Evolutionary conservation across 2,797 vertebrate genomes (phyloP).

Genomic region (Typhlichthys subterraneus): DNA sequence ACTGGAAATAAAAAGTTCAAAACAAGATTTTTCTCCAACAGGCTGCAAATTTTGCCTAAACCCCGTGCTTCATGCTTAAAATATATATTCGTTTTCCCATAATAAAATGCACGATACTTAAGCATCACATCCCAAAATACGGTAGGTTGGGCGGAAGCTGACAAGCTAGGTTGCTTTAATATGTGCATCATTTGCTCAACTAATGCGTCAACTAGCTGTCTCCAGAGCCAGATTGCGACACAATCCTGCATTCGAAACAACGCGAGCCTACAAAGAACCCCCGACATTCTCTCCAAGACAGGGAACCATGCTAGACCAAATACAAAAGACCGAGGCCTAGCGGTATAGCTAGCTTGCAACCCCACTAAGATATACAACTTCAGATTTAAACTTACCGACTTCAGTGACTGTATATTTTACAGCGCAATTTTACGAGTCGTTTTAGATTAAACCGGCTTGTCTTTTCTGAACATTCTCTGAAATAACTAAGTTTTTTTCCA

Average conservation of each 20-base stretch:
- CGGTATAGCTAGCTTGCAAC: constrained; percentile 27
- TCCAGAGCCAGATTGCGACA: not conserved
- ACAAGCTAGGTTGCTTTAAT: constrained; percentile 19
- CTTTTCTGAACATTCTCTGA: constrained; percentile 13
- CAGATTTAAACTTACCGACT: constrained; percentile 45
- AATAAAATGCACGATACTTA: too few relatives aligned
- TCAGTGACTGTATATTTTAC: not conserved
- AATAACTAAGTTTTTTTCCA: constrained; percentile 28
- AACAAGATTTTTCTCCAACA: too few relatives aligned
- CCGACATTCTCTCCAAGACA: constrained; percentile 46
- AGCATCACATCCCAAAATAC: constrained; percentile 15
- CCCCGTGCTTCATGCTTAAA: not conserved
- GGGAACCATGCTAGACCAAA: constrained; percentile 58
- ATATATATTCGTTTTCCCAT: not conserved
- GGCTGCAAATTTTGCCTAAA: not conserved
- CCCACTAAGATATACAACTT: constrained; percentile 21
- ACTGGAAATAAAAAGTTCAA: too few relatives aligned
- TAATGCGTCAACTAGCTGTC: not conserved
- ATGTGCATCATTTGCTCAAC: constrained; percentile 9
- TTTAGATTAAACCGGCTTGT: constrained; percentile 15
- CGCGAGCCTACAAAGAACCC: constrained; percentile 41
- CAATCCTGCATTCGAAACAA: constrained; percentile 8
- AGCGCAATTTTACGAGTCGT: constrained; percentile 1
- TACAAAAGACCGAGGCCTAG: constrained; percentile 75
- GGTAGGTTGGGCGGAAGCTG: constrained; percentile 67